Conservation (phyloP, 1,140 invertebrate genomes). For the Acromyrmex charruanus region DNA sequence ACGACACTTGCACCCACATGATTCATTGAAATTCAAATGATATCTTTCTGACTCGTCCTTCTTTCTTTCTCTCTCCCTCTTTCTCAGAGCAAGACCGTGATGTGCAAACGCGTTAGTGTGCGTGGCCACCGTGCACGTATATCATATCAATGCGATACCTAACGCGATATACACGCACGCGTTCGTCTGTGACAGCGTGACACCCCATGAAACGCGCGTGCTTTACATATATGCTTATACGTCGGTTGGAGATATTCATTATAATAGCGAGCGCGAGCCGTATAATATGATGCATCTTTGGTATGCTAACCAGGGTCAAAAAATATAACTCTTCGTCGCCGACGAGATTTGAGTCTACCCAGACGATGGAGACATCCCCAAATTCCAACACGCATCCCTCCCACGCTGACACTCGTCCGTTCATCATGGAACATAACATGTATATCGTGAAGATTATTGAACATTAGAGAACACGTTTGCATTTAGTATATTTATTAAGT, state of each 20-base stretch:
- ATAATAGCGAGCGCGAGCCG: conserved; percentile 78
- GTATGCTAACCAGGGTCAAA: conserved; percentile 85
- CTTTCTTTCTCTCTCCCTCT: background rate
- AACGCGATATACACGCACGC: background rate
- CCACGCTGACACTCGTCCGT: conserved; percentile 47
- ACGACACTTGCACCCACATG: conserved; percentile 81
- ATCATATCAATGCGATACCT: conserved; percentile 1
- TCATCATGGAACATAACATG: conserved; percentile 9
- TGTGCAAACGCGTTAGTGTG: conserved; percentile 3
- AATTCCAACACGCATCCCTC: conserved; percentile 61
- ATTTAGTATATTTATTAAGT: background rate
- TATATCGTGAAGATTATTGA: background rate
- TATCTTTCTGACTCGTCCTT: conserved; percentile 65
- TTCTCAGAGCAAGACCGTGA: conserved; percentile 14
- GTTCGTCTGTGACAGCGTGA: conserved; percentile 61
- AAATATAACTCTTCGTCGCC: conserved; percentile 80
- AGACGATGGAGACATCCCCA: conserved; percentile 72
- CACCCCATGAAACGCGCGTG: conserved; percentile 70
- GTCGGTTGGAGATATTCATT: conserved; percentile 77
- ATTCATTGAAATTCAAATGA: conserved; percentile 86
- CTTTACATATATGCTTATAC: conserved; percentile 80
- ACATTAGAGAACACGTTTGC: background rate
- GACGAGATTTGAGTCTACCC: conserved; percentile 69
- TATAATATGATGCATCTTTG: conserved; percentile 82
- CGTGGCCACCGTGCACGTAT: conserved; percentile 24